Evolutionary conservation across 1,140 invertebrate species (phyloP).

Genomic region (Hyles euphorbiae): DNA sequence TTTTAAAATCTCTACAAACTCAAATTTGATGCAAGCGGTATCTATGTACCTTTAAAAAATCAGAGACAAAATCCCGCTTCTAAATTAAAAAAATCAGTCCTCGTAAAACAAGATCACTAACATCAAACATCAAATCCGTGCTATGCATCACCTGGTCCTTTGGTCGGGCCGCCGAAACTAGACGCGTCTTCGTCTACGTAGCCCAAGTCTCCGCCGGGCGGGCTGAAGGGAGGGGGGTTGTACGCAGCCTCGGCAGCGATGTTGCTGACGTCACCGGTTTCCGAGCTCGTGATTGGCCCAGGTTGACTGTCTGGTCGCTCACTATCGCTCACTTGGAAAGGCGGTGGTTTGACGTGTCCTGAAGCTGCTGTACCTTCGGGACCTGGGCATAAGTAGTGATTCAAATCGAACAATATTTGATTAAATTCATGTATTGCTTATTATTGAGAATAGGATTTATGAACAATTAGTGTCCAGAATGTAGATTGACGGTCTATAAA

Average conservation of each 20-base stretch:
- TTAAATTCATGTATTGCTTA: no score
- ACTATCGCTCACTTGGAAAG: constrained; percentile 46
- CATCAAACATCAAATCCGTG: constrained; percentile 57
- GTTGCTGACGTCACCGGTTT: constrained; percentile 1
- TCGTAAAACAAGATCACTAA: constrained; percentile 59
- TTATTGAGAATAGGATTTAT: no score
- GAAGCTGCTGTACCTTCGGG: constrained; percentile 74
- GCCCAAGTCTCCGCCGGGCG: constrained; percentile 30
- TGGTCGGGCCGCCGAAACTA: constrained; percentile 49
- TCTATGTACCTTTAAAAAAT: no score
- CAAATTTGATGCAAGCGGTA: no score
- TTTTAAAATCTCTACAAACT: no score
- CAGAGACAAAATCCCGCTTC: no score
- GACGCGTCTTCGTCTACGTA: constrained; percentile 52
- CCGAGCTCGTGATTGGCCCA: constrained; percentile 5
- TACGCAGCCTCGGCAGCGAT: constrained; percentile 19
- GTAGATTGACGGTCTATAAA: no score
- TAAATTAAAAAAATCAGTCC: neutral
- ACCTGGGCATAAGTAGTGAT: constrained; percentile 42
- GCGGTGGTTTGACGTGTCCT: constrained; percentile 69
- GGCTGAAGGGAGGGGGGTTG: constrained; percentile 35
- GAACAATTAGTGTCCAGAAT: no score
- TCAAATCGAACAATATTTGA: no score
- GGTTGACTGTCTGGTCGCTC: constrained; percentile 31
- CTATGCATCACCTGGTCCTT: constrained; percentile 70